A percentile compares a stretch with the other conserved stretches of the same genome.
Conservation (phyloP, 2,888 invertebrate species). For the Caenorhabditis angaria region DNA sequence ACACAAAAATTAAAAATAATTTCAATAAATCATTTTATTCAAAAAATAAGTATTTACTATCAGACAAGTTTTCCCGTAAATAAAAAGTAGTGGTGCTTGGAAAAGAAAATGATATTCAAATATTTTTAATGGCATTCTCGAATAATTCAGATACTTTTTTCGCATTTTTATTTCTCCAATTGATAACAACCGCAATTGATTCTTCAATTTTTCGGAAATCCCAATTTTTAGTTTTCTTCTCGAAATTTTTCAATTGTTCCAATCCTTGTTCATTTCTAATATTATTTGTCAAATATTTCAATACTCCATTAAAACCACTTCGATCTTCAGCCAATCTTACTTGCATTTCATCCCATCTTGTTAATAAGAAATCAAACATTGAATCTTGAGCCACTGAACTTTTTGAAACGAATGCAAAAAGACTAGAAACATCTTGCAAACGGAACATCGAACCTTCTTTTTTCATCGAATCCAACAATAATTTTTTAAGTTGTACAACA, state of each 20-base stretch:
- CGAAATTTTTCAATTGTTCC: slow-evolving; percentile 51
- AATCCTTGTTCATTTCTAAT: slow-evolving; percentile 31
- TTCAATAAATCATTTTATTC: too few species aligned
- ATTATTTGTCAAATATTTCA: slow-evolving; percentile 14
- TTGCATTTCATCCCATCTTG: slow-evolving; percentile 63
- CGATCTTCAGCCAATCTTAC: slow-evolving; percentile 33
- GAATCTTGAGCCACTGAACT: slow-evolving; percentile 59
- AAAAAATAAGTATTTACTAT: not conserved
- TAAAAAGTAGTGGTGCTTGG: too few species aligned
- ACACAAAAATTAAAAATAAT: too few species aligned
- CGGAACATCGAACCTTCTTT: slow-evolving; percentile 56
- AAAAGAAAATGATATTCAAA: not conserved
- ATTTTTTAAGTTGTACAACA: slow-evolving; percentile 61
- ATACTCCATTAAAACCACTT: slow-evolving; percentile 28
- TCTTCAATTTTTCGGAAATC: slow-evolving; percentile 58
- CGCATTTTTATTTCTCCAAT: slow-evolving; percentile 61
- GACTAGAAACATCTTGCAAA: slow-evolving; percentile 60
- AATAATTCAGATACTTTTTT: slow-evolving; percentile 54
- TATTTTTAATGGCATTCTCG: slow-evolving; percentile 1
- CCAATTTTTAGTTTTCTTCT: slow-evolving; percentile 50
- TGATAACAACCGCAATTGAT: slow-evolving; percentile 46
- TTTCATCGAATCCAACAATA: slow-evolving; percentile 59
- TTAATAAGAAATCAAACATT: slow-evolving; percentile 65
- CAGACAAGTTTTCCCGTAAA: not conserved
- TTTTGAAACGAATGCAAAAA: slow-evolving; percentile 52